Evolutionary conservation across 2,888 invertebrate species (phyloP).

Genomic region (Dascillus cervinus): DNA sequence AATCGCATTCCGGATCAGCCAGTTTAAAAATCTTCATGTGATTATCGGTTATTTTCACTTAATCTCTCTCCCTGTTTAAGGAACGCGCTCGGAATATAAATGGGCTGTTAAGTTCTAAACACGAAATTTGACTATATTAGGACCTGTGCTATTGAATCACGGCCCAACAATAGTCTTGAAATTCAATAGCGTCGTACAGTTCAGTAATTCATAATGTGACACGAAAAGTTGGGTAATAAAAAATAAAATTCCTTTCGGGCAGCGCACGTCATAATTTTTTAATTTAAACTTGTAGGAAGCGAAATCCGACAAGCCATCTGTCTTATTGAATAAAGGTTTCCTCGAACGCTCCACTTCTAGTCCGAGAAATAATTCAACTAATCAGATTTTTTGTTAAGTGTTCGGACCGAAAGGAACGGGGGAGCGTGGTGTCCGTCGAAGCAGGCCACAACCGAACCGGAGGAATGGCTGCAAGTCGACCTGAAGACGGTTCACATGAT

Average conservation of each 20-base stretch:
- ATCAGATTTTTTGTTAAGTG: conserved; percentile 48
- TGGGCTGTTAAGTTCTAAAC: conserved; percentile 6
- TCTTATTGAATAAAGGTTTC: too few relatives aligned
- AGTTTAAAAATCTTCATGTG: too few relatives aligned
- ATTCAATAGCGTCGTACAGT: conserved; percentile 19
- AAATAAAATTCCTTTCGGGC: conserved; percentile 10
- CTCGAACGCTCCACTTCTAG: too few relatives aligned
- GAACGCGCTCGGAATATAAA: conserved; percentile 15
- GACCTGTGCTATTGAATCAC: conserved; percentile 16
- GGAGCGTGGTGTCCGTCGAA: conserved; percentile 93
- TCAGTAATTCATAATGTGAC: conserved; percentile 18
- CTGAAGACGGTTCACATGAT: conserved; percentile 72
- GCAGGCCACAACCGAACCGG: conserved; percentile 67
- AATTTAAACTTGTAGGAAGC: conserved; percentile 13
- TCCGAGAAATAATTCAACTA: too few relatives aligned
- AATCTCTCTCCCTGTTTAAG: conserved; percentile 14
- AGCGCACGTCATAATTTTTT: conserved; percentile 10
- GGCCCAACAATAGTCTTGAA: conserved; percentile 19
- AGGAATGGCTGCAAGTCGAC: conserved; percentile 75
- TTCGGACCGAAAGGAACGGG: conserved; percentile 74
- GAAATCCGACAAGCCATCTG: conserved; percentile 13
- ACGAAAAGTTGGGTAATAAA: conserved; percentile 12
- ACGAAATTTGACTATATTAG: conserved; percentile 18
- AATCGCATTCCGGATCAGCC: too few relatives aligned
- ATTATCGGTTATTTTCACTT: conserved; percentile 16